Percentiles rank a stretch among this genome's conserved stretches.
Conservation (phyloP, 2,113 vertebrate species). For the Silurus meridionalis region DNA sequence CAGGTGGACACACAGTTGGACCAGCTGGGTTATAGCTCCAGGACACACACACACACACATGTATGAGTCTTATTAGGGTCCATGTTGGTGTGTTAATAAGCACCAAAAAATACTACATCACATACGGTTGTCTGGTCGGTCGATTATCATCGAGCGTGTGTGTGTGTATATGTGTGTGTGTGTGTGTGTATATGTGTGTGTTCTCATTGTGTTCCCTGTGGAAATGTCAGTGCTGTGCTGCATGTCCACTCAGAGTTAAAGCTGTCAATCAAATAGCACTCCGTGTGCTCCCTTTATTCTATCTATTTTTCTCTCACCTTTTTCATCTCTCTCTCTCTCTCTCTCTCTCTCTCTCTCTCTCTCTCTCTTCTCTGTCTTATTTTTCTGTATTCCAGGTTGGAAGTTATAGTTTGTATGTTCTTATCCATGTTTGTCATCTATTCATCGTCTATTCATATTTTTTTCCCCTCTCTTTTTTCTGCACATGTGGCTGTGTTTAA, state of each 20-base stretch:
- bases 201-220: constrained; percentile 9
- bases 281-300: background rate
- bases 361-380: background rate
- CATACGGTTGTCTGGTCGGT: background rate
- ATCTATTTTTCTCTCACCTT: background rate
- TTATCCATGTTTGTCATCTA: background rate
- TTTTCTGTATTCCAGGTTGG: background rate
- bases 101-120: background rate
- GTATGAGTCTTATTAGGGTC: constrained; percentile 12
- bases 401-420: background rate
- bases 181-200: background rate
- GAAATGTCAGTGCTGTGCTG: constrained; percentile 57
- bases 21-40: background rate
- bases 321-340: constrained; percentile 1
- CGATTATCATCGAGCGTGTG: too few species aligned
- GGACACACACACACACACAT: constrained; percentile 21
- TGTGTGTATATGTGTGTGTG: background rate
- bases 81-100: background rate
- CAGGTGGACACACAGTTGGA: constrained; percentile 24
- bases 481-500: background rate
- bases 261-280: constrained; percentile 18
- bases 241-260: constrained; percentile 32
- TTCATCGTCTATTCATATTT: background rate
- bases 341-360: background rate
- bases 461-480: background rate